Conservation (phyloP, 2,888 invertebrate genomes). For the Agonum fuliginosum region DNA sequence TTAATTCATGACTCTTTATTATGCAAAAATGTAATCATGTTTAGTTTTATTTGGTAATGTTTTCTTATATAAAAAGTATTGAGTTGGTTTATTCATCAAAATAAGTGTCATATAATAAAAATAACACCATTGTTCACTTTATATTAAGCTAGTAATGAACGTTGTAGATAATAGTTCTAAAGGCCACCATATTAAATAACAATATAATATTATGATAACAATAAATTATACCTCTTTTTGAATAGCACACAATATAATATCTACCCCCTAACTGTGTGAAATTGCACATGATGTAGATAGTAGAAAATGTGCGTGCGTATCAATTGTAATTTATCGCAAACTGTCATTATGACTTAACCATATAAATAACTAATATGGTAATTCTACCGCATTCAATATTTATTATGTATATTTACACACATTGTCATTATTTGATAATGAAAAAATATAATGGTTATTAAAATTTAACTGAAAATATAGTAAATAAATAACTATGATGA, state of each 20-base stretch:
- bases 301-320: conserved; percentile 36
- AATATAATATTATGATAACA: too few relatives aligned
- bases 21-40: too few relatives aligned
- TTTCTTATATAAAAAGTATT: too few relatives aligned
- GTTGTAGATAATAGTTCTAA: too few relatives aligned
- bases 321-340: conserved; percentile 21
- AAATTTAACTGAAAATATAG: background rate
- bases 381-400: background rate
- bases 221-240: conserved; percentile 33
- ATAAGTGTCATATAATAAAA: too few relatives aligned
- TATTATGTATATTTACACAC: conserved; percentile 25
- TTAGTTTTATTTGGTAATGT: too few relatives aligned
- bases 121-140: too few relatives aligned
- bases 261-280: conserved; percentile 3
- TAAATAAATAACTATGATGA: background rate
- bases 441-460: background rate
- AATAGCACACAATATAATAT: conserved; percentile 4
- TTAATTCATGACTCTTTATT: too few relatives aligned
- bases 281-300: conserved; percentile 37
- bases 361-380: conserved; percentile 38
- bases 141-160: too few relatives aligned
- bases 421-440: conserved; percentile 30
- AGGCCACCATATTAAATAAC: too few relatives aligned
- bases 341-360: conserved; percentile 28
- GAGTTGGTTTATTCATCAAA: too few relatives aligned